Evolutionary conservation across 2,113 vertebrate genomes (phyloP).

Genomic region (Phylloscopus trochilus): DNA sequence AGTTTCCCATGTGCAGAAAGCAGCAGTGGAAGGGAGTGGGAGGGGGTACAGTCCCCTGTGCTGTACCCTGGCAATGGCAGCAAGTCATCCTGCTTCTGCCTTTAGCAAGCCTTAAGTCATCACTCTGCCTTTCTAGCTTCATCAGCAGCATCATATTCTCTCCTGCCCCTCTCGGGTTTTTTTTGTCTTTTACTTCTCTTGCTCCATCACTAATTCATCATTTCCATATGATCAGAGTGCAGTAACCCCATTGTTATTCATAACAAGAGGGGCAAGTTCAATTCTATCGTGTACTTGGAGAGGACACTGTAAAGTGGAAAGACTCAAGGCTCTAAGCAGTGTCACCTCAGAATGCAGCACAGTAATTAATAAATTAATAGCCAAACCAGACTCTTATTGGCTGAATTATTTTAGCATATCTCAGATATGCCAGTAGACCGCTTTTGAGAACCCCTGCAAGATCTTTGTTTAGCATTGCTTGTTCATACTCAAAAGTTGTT

Average conservation of each 20-base stretch:
- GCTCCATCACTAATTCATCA: background rate
- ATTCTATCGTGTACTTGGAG: background rate
- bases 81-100: background rate
- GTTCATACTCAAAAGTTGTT: background rate
- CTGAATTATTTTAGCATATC: background rate
- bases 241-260: background rate
- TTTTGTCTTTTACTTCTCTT: background rate
- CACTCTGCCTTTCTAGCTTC: background rate
- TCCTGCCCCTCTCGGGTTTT: accelerated
- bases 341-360: background rate
- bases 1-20: background rate
- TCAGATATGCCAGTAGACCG: background rate
- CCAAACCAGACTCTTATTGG: background rate
- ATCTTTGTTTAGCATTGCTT: background rate
- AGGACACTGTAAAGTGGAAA: background rate
- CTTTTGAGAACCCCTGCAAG: background rate
- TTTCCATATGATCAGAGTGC: background rate
- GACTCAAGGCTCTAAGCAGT: background rate
- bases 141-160: background rate
- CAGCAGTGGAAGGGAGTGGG: background rate
- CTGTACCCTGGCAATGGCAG: background rate
- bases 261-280: background rate
- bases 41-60: background rate
- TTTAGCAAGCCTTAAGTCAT: background rate
- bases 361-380: background rate